These are phyloP conservation scores for Alsophila aescularia DNA, from an alignment of 2,888 invertebrate species.

Conservation along the genomic window DNA sequence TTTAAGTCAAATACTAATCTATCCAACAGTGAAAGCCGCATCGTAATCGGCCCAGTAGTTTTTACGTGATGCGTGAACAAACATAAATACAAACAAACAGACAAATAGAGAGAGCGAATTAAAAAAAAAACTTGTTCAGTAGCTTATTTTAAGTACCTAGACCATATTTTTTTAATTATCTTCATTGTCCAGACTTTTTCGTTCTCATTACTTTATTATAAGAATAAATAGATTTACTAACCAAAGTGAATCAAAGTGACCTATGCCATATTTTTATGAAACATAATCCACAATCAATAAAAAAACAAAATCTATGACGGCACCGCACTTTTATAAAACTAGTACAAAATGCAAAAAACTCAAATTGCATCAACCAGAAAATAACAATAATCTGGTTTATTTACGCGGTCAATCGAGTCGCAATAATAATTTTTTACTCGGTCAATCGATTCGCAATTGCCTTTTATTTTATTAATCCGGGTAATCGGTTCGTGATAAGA, in stretches of 20 bases:
- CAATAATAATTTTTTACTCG: conserved; percentile 9
- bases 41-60: too few relatives aligned
- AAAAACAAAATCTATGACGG: conserved; percentile 1
- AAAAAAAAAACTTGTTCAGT: too few relatives aligned
- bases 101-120: too few relatives aligned
- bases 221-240: too few relatives aligned
- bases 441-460: conserved; percentile 9
- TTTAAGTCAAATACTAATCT: too few relatives aligned
- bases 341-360: conserved; percentile 1
- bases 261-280: not conserved
- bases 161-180: too few relatives aligned
- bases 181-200: too few relatives aligned
- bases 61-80: too few relatives aligned
- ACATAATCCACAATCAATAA: not conserved
- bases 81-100: too few relatives aligned
- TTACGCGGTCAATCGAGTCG: conserved; percentile 11
- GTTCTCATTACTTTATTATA: too few relatives aligned
- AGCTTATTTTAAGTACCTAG: too few relatives aligned
- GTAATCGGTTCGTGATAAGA: conserved; percentile 2
- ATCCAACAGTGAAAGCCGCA: too few relatives aligned
- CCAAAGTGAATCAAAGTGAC: not conserved
- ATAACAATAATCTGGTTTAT: conserved; percentile 6
- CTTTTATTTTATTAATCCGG: conserved; percentile 3
- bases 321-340: conserved; percentile 9
- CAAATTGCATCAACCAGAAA: conserved; percentile 1